Evolutionary conservation across 1,140 invertebrate genomes (phyloP).

Genomic region (Oncopodura yosiiana): DNA sequence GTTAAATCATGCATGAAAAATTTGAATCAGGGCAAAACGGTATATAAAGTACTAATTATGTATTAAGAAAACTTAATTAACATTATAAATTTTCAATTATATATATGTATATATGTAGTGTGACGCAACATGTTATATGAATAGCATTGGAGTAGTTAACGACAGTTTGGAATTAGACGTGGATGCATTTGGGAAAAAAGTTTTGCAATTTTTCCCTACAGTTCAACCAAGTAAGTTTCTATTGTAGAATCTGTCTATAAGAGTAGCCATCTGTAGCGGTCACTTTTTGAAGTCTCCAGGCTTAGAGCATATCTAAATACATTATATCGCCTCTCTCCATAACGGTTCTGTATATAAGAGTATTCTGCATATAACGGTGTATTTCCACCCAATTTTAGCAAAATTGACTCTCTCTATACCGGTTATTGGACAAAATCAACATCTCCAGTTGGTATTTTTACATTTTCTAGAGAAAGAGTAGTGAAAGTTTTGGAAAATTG

Average conservation of each 20-base stretch:
- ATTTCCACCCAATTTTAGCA: too few relatives aligned
- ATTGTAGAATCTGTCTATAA: too few relatives aligned
- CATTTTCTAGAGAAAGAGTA: too few relatives aligned
- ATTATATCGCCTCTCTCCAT: too few relatives aligned
- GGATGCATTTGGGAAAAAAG: slow-evolving; percentile 5
- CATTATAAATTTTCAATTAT: not conserved
- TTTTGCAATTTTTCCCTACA: slow-evolving; percentile 15
- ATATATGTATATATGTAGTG: slow-evolving; percentile 11
- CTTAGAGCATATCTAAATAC: too few relatives aligned
- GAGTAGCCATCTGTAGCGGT: too few relatives aligned
- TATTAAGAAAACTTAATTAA: not conserved
- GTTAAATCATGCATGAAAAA: slow-evolving; percentile 12
- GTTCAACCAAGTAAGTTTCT: slow-evolving; percentile 10
- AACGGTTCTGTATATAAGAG: too few relatives aligned
- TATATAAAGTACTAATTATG: not conserved
- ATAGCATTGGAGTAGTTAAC: slow-evolving; percentile 12
- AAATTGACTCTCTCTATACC: too few relatives aligned
- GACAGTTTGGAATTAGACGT: slow-evolving; percentile 22
- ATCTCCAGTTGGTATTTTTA: too few relatives aligned
- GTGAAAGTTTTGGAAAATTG: too few relatives aligned
- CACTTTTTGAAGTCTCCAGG: too few relatives aligned
- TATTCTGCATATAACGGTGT: too few relatives aligned
- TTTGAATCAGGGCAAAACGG: slow-evolving; percentile 6
- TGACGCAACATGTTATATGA: slow-evolving; percentile 18
- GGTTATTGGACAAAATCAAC: not conserved